Evolutionary conservation across 2,888 invertebrate genomes (phyloP).

Genomic region (Scrobipalpa costella): DNA sequence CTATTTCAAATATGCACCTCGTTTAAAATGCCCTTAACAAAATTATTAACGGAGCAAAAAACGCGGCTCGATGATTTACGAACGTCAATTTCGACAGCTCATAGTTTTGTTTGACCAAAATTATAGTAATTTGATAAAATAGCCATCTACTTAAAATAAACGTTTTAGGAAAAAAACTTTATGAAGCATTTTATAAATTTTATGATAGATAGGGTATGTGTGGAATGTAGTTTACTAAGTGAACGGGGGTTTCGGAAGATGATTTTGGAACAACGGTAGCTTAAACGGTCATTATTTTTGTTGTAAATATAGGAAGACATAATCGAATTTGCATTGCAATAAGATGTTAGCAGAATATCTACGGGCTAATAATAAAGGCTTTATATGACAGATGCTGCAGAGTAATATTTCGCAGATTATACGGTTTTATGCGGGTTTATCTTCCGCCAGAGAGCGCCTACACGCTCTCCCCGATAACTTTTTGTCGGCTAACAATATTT

Average conservation of each 20-base stretch:
- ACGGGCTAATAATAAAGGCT: conserved; percentile 20
- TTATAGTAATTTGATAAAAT: conserved; percentile 80
- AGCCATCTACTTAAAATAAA: conserved; percentile 76
- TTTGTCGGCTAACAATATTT: conserved; percentile 66
- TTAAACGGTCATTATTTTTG: conserved; percentile 28
- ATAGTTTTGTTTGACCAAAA: conserved; percentile 76
- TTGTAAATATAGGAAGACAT: not conserved
- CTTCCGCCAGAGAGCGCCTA: conserved; percentile 35
- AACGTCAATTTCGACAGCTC: conserved; percentile 78
- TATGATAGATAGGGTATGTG: conserved; percentile 61
- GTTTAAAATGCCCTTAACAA: conserved; percentile 78
- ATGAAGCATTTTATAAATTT: conserved; percentile 48
- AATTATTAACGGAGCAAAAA: conserved; percentile 76
- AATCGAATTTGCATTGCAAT: conserved; percentile 7
- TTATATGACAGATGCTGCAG: conserved; percentile 29
- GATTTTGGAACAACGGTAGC: conserved; percentile 48
- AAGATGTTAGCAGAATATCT: conserved; percentile 10
- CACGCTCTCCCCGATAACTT: conserved; percentile 49
- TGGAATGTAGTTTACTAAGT: conserved; percentile 54
- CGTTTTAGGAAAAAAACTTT: conserved; percentile 55
- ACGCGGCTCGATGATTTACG: conserved; percentile 75
- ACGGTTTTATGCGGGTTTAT: conserved; percentile 41
- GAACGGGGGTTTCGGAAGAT: conserved; percentile 29
- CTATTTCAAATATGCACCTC: conserved; percentile 72
- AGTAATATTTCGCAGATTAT: conserved; percentile 47